Evolutionary conservation across 2,113 vertebrate genomes (phyloP).

Genomic region (Cathartes aura): DNA sequence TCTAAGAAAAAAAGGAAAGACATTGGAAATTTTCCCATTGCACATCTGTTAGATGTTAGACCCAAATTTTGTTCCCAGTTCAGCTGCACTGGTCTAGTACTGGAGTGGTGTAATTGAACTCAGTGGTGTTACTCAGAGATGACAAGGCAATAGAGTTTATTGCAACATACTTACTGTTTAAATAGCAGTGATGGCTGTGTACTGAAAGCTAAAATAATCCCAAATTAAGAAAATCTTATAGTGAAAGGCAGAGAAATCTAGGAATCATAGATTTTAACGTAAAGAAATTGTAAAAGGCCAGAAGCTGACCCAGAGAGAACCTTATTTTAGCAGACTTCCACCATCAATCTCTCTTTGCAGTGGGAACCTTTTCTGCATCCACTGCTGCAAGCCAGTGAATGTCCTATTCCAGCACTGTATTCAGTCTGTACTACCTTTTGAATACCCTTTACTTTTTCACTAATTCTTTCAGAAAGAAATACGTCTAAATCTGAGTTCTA

Average conservation of each 20-base stretch:
- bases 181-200: neutral
- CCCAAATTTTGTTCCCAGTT: conserved; percentile 61
- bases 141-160: conserved; percentile 9
- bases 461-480: neutral
- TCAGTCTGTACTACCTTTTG: neutral
- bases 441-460: neutral
- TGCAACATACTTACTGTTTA: neutral
- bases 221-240: neutral
- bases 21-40: conserved; percentile 46
- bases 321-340: neutral
- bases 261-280: neutral
- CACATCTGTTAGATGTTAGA: conserved; percentile 59
- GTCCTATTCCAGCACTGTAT: neutral
- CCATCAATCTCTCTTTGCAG: neutral
- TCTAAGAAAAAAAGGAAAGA: conserved; percentile 62
- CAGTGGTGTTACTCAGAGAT: conserved; percentile 7
- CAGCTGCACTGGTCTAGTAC: conserved; percentile 35
- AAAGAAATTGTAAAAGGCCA: neutral
- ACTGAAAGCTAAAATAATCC: neutral
- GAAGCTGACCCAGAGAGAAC: neutral
- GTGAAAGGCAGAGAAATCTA: neutral
- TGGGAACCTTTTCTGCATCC: neutral
- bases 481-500: neutral
- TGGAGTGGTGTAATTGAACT: conserved; percentile 26
- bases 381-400: neutral